phyloP scores from a whole-genome alignment of 2,797 vertebrate genomes.

The Scolopax bukidnonensis region DNA sequence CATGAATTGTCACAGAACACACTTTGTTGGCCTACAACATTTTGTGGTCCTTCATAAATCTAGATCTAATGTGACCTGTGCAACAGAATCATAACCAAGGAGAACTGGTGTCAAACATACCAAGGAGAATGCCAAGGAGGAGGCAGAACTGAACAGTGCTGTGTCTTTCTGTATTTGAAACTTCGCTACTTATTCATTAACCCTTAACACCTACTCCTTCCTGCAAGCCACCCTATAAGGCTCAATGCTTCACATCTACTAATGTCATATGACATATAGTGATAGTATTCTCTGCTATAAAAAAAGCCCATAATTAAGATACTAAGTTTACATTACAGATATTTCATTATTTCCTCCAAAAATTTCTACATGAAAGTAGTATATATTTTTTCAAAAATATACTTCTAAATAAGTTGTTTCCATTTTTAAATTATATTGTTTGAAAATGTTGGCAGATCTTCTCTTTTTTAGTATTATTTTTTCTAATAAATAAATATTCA shows the following conservation, averaged over 20 bases:
- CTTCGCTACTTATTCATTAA: background rate
- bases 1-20: background rate
- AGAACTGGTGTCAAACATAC: background rate
- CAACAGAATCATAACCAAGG: background rate
- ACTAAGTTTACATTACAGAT: background rate
- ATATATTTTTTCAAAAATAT: background rate
- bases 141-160: background rate
- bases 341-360: background rate
- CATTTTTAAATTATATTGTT: background rate
- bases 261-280: background rate
- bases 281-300: background rate
- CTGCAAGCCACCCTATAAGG: background rate
- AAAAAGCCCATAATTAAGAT: background rate
- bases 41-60: background rate
- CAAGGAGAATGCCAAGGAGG: background rate
- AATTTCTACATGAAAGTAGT: background rate
- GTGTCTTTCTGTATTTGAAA: background rate
- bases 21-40: background rate
- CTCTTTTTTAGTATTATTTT: background rate
- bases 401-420: background rate
- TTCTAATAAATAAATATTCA: background rate
- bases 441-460: background rate
- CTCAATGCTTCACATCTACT: background rate
- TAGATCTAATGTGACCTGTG: background rate
- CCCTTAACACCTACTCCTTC: background rate